These are phyloP conservation scores for Cathartes aura DNA, from an alignment of 2,113 vertebrate species.

Conservation along the genomic window DNA sequence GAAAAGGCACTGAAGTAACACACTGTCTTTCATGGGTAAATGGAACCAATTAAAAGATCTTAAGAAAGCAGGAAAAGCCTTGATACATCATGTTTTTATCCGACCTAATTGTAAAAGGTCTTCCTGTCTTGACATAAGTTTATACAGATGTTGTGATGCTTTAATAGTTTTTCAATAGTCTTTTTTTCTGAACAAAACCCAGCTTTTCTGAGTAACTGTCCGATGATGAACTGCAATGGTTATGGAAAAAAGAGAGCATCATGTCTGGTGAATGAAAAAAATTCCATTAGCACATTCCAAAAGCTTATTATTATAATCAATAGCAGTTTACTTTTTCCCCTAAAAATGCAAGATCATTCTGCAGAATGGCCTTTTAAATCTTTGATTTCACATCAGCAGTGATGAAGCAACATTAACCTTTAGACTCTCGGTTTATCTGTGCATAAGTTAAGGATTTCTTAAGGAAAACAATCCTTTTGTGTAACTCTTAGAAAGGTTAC, in stretches of 20 bases:
- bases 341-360: conserved; percentile 4
- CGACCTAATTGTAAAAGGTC: not conserved
- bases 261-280: not conserved
- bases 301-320: conserved; percentile 14
- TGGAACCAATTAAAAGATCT: not conserved
- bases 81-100: not conserved
- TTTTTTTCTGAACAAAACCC: not conserved
- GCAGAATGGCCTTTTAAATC: conserved; percentile 35
- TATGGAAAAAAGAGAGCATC: not conserved
- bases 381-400: conserved; percentile 23
- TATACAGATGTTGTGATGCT: not conserved
- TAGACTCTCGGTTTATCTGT: not conserved
- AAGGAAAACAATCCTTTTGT: conserved; percentile 20
- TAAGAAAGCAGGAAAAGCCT: not conserved
- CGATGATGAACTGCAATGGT: not conserved
- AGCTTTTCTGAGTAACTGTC: not conserved
- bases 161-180: not conserved
- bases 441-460: conserved; percentile 43
- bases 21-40: not conserved
- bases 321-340: not conserved
- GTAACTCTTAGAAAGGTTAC: not conserved
- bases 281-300: not conserved
- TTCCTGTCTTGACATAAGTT: not conserved
- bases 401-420: conserved; percentile 50
- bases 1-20: not conserved